Conservation (phyloP, 2,113 vertebrate genomes). For the Cyrtonyx montezumae region DNA sequence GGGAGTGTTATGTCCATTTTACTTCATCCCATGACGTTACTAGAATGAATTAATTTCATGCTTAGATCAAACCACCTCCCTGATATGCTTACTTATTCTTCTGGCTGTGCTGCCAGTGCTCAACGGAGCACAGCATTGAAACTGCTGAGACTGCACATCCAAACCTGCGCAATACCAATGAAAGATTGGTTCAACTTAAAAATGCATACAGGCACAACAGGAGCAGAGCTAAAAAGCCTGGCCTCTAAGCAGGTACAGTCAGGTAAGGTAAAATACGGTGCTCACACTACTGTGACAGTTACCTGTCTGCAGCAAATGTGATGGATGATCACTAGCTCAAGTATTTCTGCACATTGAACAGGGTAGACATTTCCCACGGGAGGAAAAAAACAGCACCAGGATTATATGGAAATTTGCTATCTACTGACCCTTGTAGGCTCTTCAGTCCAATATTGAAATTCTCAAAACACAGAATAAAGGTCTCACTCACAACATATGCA, state of each 20-base stretch:
- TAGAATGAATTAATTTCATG: background rate
- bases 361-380: background rate
- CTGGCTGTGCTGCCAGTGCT: background rate
- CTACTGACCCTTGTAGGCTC: background rate
- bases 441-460: background rate
- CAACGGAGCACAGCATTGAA: background rate
- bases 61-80: background rate
- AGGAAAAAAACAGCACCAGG: background rate
- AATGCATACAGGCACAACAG: background rate
- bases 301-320: accelerated
- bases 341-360: background rate
- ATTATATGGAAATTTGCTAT: background rate
- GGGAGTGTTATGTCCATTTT: background rate
- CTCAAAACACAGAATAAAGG: background rate
- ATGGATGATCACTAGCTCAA: too few species aligned
- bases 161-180: background rate
- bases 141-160: background rate
- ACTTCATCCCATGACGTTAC: background rate
- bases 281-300: background rate
- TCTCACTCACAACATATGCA: background rate
- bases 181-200: background rate
- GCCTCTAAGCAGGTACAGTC: background rate
- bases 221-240: background rate
- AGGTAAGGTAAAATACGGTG: background rate
- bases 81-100: background rate